Base-by-base conservation (phyloP, 2,797 vertebrate species). In the Enteromius mattozi region DNA sequence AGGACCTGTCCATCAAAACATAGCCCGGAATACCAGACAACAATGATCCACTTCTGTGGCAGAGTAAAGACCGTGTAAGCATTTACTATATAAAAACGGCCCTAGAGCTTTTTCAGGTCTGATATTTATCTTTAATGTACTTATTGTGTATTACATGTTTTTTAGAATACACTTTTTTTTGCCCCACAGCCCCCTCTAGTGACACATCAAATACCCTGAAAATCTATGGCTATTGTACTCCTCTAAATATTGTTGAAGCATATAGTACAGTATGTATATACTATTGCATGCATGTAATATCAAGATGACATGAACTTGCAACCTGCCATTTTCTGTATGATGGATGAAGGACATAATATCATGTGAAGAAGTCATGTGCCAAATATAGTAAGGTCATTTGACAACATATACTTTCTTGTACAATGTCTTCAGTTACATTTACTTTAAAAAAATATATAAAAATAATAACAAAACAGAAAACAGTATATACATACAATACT, bases 1-100 rank as follows among this genome's bases (percentile, higher is more conserved):
- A 75, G 19, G 8, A 33, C 30, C 19, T 75, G 72, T 75, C 49
- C 72, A 75, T 75, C 72, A 75, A 35, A 54, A 35, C 21, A 75
- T 13, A 54, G 30, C 30, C 47, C 27, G 2, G 30, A 54, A 75
- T 54, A 33, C 19, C 5, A 54, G 30, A 75, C 19, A 6, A 35
- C 49, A 75, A 54, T 54, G 49, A 75, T n/a, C 10, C 19, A 35
- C 47, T 14, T 65, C 27, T 17, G 14, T 33, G 61, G 61, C 61
- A 19, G 27, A 51, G 17, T 51, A 51, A 74, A 51, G 71, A 19
- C 54, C 1, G 19, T 59, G 54, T 24, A 12, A 24, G n/a, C 56
- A 75, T 75, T 54, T 51, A n/a, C 47, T 35, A 51, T 19, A 19
- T 4, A 35, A 35, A 75, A 54, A 7, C 30, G 0, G 0, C 10